Base-by-base conservation (phyloP, 2,113 vertebrate genomes). In the Phainopepla nitens region DNA sequence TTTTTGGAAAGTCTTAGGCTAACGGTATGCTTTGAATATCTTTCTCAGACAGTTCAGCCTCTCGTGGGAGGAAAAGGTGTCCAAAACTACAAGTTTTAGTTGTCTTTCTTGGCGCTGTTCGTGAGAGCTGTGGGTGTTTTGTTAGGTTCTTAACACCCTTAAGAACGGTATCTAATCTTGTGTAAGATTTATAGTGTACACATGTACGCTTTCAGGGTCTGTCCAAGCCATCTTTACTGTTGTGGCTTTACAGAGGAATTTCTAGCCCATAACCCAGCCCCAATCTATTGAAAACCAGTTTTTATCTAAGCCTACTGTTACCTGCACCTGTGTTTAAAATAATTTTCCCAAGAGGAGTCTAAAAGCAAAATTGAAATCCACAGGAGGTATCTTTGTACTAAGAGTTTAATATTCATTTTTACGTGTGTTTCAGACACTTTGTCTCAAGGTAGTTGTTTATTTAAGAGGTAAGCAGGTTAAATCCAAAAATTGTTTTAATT, bases 291-390 rank as follows among this genome's bases (percentile, higher is more conserved):
- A 86, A 92, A 93, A 84, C 5, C 15, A 58, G 35, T 94, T 84
- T 95, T 91, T 86, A 72, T 94, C 85, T 85, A 70, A 88, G 61
- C 60, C 66, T 88, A 68, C 64, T 70, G 35, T 78, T 93, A 66
- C 77, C 80, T 89, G 56, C 85, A 77, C 88, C 92, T 95, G 87
- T 86, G 76, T 83, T 90, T 88, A 90, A 96, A 94, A 95, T 85
- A 36, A 60, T 93, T 93, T 96, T 90, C 94, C 90, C 82, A 58
- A 53, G 82, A 90, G 94, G 49, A 58, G 18, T 71, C 68, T 97
- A 77, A 97, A 94, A 82, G 53, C 51, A 90, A 96, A 95, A 97
- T 93, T 93, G 82, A 93, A 96, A 93, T 94, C 91, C 84, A 81
- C 71, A 70, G 90, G 90, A 93, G 92, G 82, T 70, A 54, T 93